phyloP scores from a whole-genome alignment of 2,888 invertebrate species.

The Drepana falcataria region DNA sequence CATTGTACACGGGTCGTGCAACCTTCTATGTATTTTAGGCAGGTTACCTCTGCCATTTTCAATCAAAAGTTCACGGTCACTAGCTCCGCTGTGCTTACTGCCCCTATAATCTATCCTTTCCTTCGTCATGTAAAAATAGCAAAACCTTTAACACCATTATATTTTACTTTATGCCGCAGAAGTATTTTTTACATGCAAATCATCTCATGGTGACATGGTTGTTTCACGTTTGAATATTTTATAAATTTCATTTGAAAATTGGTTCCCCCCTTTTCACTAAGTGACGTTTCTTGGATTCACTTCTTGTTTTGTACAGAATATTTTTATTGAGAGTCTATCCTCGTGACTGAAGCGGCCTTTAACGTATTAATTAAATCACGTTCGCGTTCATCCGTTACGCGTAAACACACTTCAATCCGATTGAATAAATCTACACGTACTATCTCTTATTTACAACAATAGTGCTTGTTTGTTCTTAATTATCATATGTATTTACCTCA shows the following conservation, averaged over 20 bases:
- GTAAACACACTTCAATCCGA: slow-evolving; percentile 23
- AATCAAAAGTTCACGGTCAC: slow-evolving; percentile 53
- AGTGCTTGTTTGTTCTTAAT: slow-evolving; percentile 7
- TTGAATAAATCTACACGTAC: not conserved
- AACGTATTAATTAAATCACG: slow-evolving; percentile 23
- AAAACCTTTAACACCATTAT: too few relatives aligned
- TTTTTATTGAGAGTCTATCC: slow-evolving; percentile 23
- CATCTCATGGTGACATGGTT: too few relatives aligned
- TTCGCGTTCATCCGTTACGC: slow-evolving; percentile 9
- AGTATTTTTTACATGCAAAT: too few relatives aligned
- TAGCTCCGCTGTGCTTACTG: slow-evolving; percentile 33
- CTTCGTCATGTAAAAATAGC: not conserved
- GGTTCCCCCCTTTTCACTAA: too few relatives aligned
- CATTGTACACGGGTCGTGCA: not conserved
- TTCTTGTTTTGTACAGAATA: slow-evolving; percentile 27
- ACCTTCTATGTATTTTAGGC: slow-evolving; percentile 19
- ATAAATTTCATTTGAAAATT: too few relatives aligned
- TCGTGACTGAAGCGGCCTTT: slow-evolving; percentile 20
- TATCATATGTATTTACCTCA: slow-evolving; percentile 22
- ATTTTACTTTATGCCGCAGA: too few relatives aligned
- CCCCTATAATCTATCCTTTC: slow-evolving; percentile 29
- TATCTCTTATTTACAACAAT: slow-evolving; percentile 8
- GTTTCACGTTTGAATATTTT: too few relatives aligned
- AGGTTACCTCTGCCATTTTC: slow-evolving; percentile 39
- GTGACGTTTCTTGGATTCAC: not conserved